A percentile compares a stretch with the other conserved stretches of the same genome.
These are phyloP conservation scores for Sebastes goodei DNA, from an alignment of 2,797 vertebrate species.

Conservation along the genomic window DNA sequence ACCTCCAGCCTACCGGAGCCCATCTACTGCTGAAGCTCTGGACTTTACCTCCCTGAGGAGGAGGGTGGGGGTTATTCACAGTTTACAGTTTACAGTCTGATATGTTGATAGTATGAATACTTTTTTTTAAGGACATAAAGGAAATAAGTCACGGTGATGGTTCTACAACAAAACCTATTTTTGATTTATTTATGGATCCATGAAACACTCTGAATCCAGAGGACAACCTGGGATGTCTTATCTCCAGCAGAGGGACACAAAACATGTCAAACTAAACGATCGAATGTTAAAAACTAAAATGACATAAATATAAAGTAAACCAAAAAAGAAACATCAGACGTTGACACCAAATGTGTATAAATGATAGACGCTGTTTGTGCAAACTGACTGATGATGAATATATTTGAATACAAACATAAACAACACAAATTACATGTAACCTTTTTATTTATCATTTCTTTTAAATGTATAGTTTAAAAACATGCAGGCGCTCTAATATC, in stretches of 20 bases:
- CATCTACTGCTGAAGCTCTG: conserved; percentile 54
- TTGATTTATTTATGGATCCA: background rate
- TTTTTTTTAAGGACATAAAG: background rate
- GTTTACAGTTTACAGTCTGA: background rate
- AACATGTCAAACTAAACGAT: background rate
- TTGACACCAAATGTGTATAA: no score
- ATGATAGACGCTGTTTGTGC: no score
- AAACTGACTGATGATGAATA: no score
- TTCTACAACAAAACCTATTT: background rate
- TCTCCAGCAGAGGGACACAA: background rate
- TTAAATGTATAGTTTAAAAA: no score
- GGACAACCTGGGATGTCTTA: background rate
- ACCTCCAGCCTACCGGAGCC: conserved; percentile 67
- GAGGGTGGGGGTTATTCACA: no score
- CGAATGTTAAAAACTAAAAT: background rate
- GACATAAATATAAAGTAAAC: background rate
- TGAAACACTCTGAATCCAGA: background rate
- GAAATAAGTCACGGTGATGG: background rate
- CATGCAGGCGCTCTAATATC: no score
- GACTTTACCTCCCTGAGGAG: background rate
- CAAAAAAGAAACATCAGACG: no score
- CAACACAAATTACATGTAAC: no score
- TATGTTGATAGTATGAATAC: background rate
- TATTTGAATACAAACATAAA: no score
- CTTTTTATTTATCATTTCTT: no score